Evolutionary conservation across 2,113 vertebrate genomes (phyloP), one percentile per base, ranked within the genome.

Genomic region (Sceloporus tristichus): DNA sequence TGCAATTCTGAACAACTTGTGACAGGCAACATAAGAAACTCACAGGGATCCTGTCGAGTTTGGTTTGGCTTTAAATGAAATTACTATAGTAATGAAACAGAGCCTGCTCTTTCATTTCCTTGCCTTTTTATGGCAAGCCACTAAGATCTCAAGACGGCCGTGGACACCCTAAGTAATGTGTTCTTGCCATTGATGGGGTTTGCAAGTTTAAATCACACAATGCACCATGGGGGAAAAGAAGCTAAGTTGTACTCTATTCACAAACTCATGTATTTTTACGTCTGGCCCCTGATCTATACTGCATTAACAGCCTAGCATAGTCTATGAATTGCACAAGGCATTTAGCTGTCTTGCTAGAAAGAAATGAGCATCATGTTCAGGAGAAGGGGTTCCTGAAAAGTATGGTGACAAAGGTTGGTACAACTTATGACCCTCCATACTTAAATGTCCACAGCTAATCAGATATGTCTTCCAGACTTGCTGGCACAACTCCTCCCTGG

Each of bases 1-100:
- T 94, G 59, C 68, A 92, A 79, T 92, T 93, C 91, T 81, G 82
- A 94, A 85, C 85, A 91, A 68, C 54, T 90, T 87, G 40, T 78
- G 77, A 23, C 38, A n/a, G 34, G 84, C 84, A 84, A 76, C 70
- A 40, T 82, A 87, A 25, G 76, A 93, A 89, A 91, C 82, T 90
- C 87, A 71, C 19, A 87, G 40, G 84, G 48, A 88, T 87, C 19
- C 34, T 90, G 80, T 88, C 91, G 85, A 19, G 19, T 92, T 53
- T 81, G 16, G 21, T 88, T 76, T 91, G 85, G 25, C 27, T 85
- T 87, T 87, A 91, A 94, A 89, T 68, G 27, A 42, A 91, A 75
- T 85, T 79, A 5, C 5, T 29, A n/a, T 8, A 85, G 71, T 71
- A 82, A 88, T 21, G 11, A 90, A 70, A 82, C 0, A 0, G 18